Base-by-base conservation (phyloP, 2,113 vertebrate species). In the Tragelaphus scriptus region DNA sequence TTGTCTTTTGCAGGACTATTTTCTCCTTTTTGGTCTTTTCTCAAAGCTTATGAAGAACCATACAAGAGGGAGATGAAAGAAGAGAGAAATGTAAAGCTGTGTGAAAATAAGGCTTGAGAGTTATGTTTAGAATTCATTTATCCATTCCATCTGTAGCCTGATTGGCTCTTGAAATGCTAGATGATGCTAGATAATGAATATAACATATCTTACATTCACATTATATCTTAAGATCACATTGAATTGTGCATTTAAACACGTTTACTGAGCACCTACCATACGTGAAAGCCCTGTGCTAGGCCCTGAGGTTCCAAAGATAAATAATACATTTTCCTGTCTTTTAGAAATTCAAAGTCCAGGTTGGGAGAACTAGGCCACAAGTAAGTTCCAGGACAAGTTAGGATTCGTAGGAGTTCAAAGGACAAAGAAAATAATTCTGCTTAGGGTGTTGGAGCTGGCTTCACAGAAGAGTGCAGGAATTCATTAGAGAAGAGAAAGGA, bases 21-120 rank as follows among this genome's bases (percentile, higher is more conserved):
- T 79, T 94, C 5, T 68, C 81, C 63, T 49, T 56, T 95, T 85
- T 17, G 40, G 61, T 84, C 49, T 90, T 93, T 53, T 91, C 30
- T 90, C 80, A 96, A 85, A 80, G 91, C 75, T 97, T 92, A 58
- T 36, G 71, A 92, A 58, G 75, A 68, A 61, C 84, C 51, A 79
- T 3, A 63, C 11, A 89, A 87, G 68, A 93, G n/a, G 44, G 61
- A 26, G 71, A 89, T 53, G 32, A 86, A 91, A 92, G 86, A 91
- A 77, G 51, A 61, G 71, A 65, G n/a, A 17, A 14, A 86, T 91
- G 93, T 75, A 93, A 96, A 89, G 58, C 87, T 77, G 25, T 68
- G 44, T 79, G 30, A 91, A 95, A 71, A 93, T 40, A 47, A 88
- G 30, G 12, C 47, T 93, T 58, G 23, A 55, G 85, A 85, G 93